Conservation (phyloP, 2,797 vertebrate species). For the Mastacembelus armatus region DNA sequence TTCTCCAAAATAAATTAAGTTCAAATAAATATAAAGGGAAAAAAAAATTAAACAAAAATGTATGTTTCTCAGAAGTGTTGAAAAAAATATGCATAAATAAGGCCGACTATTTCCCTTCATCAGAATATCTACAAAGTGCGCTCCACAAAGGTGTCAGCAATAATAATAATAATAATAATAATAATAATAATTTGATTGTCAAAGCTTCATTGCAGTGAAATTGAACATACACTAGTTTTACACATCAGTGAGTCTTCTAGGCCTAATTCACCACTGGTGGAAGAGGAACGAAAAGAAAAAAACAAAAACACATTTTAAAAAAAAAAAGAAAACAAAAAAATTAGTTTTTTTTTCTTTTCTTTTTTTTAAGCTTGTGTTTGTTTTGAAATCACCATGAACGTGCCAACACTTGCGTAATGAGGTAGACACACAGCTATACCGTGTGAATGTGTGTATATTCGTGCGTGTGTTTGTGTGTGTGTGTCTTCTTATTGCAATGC, state of each 20-base stretch:
- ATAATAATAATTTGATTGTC: conserved; percentile 88
- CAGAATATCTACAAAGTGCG: conserved; percentile 88
- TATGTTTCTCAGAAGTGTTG: conserved; percentile 43
- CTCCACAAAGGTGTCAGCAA: conserved; percentile 74
- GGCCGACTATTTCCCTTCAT: conserved; percentile 69
- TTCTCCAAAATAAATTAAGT: conserved; percentile 80
- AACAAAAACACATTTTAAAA: conserved; percentile 15
- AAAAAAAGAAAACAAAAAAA: conserved; percentile 18
- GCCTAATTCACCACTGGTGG: conserved; percentile 75
- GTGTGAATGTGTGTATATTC: conserved; percentile 67
- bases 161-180: conserved; percentile 33
- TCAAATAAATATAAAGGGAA: conserved; percentile 82
- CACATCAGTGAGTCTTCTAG: conserved; percentile 70
- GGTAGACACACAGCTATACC: conserved; percentile 88
- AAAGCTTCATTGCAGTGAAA: conserved; percentile 88
- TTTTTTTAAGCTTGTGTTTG: not conserved
- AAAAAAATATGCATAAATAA: conserved; percentile 79
- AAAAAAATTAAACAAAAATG: conserved; percentile 35
- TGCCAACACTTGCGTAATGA: conserved; percentile 87
- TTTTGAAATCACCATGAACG: conserved; percentile 72
- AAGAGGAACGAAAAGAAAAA: conserved; percentile 38
- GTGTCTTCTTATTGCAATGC: conserved; percentile 84
- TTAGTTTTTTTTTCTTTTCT: no score
- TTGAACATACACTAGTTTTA: conserved; percentile 75
- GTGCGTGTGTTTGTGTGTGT: conserved; percentile 56